phyloP scores from a whole-genome alignment of 2,888 invertebrate species.

The Eupithecia abbreviata region DNA sequence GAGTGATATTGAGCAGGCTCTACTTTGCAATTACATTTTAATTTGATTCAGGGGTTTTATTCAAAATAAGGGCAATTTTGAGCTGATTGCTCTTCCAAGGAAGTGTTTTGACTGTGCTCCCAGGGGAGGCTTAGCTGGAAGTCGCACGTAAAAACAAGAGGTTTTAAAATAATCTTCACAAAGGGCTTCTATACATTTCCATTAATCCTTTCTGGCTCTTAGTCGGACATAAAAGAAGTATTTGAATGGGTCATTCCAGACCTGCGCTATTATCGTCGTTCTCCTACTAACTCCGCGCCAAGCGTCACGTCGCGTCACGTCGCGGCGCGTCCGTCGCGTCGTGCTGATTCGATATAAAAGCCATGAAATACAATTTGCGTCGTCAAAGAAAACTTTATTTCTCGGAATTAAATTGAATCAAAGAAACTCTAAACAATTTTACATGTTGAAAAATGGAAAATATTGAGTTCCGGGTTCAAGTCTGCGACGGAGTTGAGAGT shows the following conservation, averaged over 20 bases:
- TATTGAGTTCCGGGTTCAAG: slow-evolving; percentile 25
- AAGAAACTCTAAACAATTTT: slow-evolving; percentile 41
- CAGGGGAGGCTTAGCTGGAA: background rate
- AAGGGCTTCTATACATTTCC: background rate
- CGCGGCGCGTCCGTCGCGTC: slow-evolving; percentile 22
- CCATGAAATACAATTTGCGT: slow-evolving; percentile 40
- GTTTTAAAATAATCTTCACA: background rate
- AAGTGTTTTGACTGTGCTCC: slow-evolving; percentile 22
- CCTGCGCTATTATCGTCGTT: background rate
- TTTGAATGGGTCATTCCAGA: background rate
- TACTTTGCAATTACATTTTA: slow-evolving; percentile 31
- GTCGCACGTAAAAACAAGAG: background rate
- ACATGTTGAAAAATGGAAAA: slow-evolving; percentile 32
- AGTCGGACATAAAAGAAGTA: background rate
- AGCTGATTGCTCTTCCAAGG: slow-evolving; percentile 26
- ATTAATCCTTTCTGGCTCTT: background rate
- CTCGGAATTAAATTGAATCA: slow-evolving; percentile 35
- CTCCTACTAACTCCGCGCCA: background rate
- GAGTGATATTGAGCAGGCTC: slow-evolving; percentile 23
- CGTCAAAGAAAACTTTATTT: slow-evolving; percentile 39
- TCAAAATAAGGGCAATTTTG: slow-evolving; percentile 18
- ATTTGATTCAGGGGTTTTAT: slow-evolving; percentile 27
- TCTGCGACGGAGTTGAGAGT: slow-evolving; percentile 14
- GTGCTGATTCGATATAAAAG: slow-evolving; percentile 37
- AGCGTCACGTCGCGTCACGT: slow-evolving; percentile 12